Evolutionary conservation across 2,888 invertebrate species (phyloP).

Genomic region (Plebejus anna): DNA sequence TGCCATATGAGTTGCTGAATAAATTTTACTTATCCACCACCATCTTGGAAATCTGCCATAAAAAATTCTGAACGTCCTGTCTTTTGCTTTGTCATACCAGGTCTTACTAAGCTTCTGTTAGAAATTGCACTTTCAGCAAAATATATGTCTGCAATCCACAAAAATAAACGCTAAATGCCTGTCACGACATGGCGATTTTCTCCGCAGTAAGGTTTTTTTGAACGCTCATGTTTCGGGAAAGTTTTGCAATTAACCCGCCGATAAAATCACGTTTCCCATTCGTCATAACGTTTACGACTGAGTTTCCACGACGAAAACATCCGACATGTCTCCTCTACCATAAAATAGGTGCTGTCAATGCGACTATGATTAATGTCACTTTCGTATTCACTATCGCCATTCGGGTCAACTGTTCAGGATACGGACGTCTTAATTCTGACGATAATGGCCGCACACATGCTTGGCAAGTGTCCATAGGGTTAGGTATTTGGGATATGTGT

Average conservation of each 20-base stretch:
- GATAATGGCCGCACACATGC: slow-evolving; percentile 28
- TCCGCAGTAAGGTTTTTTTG: slow-evolving; percentile 12
- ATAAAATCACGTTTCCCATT: slow-evolving; percentile 22
- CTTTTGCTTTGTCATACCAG: background rate
- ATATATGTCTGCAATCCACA: background rate
- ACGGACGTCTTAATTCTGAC: slow-evolving; percentile 59
- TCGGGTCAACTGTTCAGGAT: slow-evolving; percentile 62
- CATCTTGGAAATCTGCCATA: slow-evolving; percentile 6
- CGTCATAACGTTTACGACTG: slow-evolving; percentile 5
- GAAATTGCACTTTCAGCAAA: background rate
- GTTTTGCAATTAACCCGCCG: slow-evolving; percentile 8
- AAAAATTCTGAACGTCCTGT: slow-evolving; percentile 8
- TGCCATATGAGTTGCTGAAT: background rate
- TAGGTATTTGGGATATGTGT: background rate
- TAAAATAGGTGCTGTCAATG: slow-evolving; percentile 26
- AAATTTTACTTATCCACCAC: slow-evolving; percentile 13
- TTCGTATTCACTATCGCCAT: slow-evolving; percentile 48
- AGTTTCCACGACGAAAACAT: slow-evolving; percentile 1
- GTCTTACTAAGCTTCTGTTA: background rate
- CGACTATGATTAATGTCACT: slow-evolving; percentile 53
- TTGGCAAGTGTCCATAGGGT: background rate
- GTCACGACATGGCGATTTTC: slow-evolving; percentile 10
- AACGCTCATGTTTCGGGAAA: slow-evolving; percentile 10
- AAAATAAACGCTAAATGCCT: slow-evolving; percentile 1
- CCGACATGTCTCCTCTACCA: slow-evolving; percentile 21